Conservation (phyloP, 2,113 vertebrate genomes). For the Gnathochromis pfefferi region DNA sequence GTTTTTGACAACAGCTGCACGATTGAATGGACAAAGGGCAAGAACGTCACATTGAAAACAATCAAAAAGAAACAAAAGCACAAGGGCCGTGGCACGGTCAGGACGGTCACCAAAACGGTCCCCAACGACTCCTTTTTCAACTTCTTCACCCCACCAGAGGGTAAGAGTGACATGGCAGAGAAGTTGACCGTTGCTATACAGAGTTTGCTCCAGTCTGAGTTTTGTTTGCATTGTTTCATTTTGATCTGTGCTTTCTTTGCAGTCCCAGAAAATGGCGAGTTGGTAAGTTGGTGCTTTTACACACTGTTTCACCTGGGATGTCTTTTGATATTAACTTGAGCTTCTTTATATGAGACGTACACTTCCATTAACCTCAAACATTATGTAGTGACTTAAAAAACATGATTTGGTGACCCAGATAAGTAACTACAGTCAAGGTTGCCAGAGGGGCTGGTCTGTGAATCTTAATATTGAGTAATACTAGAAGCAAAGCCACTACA, state of each 20-base stretch:
- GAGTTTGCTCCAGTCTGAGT: background rate
- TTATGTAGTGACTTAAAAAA: background rate
- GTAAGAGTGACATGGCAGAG: slow-evolving; percentile 20
- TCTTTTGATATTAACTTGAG: background rate
- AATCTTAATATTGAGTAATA: background rate
- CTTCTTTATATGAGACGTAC: background rate
- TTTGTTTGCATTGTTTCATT: background rate
- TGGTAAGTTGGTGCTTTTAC: slow-evolving; percentile 74
- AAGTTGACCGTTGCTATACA: background rate
- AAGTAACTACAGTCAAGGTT: background rate
- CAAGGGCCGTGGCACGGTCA: slow-evolving; percentile 95
- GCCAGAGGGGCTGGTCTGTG: background rate
- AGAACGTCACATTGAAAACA: slow-evolving; percentile 97
- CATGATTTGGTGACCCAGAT: background rate
- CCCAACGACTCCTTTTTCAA: slow-evolving; percentile 99
- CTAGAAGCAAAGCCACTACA: fast-evolving
- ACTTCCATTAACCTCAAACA: background rate
- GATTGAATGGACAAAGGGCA: slow-evolving; percentile 98
- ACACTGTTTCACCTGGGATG: background rate
- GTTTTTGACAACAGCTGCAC: slow-evolving; percentile 75
- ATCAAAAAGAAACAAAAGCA: slow-evolving; percentile 99
- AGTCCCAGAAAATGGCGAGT: slow-evolving; percentile 92
- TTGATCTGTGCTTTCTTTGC: background rate
- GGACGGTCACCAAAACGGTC: slow-evolving; percentile 97
- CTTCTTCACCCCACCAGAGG: slow-evolving; percentile 96